Evolutionary conservation across 2,113 vertebrate species (phyloP).

Genomic region (Alosa alosa): DNA sequence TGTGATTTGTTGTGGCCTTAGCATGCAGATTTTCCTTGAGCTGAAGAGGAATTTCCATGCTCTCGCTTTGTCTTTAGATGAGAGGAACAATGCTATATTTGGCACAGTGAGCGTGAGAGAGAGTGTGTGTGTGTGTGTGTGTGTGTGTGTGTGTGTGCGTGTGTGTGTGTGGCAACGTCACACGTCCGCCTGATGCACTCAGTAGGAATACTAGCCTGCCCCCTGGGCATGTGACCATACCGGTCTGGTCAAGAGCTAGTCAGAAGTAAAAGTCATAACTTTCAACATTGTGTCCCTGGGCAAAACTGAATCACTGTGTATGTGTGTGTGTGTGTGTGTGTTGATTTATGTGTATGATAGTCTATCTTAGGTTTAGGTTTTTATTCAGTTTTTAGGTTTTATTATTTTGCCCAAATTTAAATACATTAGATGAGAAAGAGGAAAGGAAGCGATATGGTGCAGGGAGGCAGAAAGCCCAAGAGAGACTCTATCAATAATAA

Average conservation of each 20-base stretch:
- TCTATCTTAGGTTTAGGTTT: background rate
- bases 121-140: background rate
- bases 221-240: conserved; percentile 41
- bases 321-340: background rate
- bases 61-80: conserved; percentile 36
- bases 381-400: no score
- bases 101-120: conserved; percentile 33
- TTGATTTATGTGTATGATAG: background rate
- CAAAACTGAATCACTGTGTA: background rate
- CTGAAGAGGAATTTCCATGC: conserved; percentile 46
- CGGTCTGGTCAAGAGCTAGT: conserved; percentile 21
- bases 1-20: conserved; percentile 5
- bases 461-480: no score
- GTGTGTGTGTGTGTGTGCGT: no score
- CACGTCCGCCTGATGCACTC: conserved; percentile 62
- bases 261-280: conserved; percentile 25
- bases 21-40: conserved; percentile 7
- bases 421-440: no score
- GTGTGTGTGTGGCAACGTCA: conserved; percentile 47
- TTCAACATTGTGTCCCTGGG: background rate
- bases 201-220: conserved; percentile 30
- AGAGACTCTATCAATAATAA: no score
- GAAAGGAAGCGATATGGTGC: no score
- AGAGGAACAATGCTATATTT: conserved; percentile 59
- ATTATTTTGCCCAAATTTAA: no score